A percentile compares a stretch with the other conserved stretches of the same genome.
Evolutionary conservation across 2,888 invertebrate species (phyloP).

Genomic region (Spilosoma lubricipeda): DNA sequence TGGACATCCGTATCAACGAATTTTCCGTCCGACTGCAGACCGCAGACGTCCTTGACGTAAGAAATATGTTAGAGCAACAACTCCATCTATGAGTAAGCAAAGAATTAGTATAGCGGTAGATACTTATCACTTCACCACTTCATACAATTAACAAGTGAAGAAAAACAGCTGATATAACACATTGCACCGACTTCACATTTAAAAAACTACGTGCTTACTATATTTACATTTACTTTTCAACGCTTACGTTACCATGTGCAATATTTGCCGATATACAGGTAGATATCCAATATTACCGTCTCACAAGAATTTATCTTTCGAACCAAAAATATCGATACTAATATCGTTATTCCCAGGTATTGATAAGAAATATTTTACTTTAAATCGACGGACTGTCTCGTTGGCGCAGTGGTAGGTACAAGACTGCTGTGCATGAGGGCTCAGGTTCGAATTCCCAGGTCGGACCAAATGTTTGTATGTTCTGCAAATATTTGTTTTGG

Average conservation of each 20-base stretch:
- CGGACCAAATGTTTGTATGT: too few species aligned
- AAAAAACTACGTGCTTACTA: background rate
- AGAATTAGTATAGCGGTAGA: slow-evolving; percentile 10
- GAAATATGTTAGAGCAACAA: slow-evolving; percentile 2
- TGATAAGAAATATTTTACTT: too few species aligned
- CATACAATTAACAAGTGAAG: slow-evolving; percentile 13
- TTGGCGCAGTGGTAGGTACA: too few species aligned
- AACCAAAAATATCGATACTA: background rate
- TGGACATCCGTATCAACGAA: background rate
- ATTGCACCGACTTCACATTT: background rate
- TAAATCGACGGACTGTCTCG: too few species aligned
- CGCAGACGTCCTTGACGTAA: slow-evolving; percentile 2
- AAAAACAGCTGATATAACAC: slow-evolving; percentile 2
- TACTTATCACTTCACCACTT: slow-evolving; percentile 10
- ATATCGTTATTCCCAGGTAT: too few species aligned
- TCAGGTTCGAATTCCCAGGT: too few species aligned
- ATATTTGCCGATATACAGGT: background rate
- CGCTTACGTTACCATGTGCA: slow-evolving; percentile 5
- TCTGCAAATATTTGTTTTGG: too few species aligned
- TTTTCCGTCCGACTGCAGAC: background rate
- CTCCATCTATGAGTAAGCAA: slow-evolving; percentile 6
- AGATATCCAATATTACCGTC: background rate
- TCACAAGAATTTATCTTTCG: background rate
- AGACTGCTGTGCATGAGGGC: too few species aligned
- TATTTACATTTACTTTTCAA: slow-evolving; percentile 12